These are phyloP conservation scores for Andinoacara biseriatus DNA, from an alignment of 2,113 vertebrate species.

Conservation along the genomic window DNA sequence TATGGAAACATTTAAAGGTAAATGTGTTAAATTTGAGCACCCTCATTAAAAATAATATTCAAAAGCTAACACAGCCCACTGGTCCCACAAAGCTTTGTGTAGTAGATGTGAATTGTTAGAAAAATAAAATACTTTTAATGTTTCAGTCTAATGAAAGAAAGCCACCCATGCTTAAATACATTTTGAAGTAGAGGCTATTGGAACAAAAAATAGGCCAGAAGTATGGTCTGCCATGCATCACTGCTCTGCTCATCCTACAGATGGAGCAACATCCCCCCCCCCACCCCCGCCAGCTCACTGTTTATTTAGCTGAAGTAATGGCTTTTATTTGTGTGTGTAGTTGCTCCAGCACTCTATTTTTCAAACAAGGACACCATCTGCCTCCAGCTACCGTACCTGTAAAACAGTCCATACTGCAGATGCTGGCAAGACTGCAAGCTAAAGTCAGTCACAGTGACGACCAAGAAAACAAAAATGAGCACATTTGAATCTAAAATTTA, in stretches of 20 bases:
- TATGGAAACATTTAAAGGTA: not conserved
- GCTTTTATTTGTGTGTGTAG: constrained; percentile 54
- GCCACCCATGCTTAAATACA: not conserved
- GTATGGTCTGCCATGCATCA: constrained; percentile 31
- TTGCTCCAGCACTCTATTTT: constrained; percentile 36
- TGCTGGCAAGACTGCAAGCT: constrained; percentile 14
- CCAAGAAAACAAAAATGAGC: not conserved
- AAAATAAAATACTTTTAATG: not conserved
- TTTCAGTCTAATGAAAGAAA: not conserved
- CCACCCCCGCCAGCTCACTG: constrained; percentile 12
- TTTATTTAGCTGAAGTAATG: constrained; percentile 70
- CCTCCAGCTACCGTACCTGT: constrained; percentile 44
- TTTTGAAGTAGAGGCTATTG: not conserved
- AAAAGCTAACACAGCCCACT: not conserved
- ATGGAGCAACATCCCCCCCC: constrained; percentile 30
- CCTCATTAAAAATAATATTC: not conserved
- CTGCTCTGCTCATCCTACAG: constrained; percentile 43
- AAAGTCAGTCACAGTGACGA: not conserved
- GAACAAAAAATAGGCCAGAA: constrained; percentile 48
- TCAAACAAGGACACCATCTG: constrained; percentile 63
- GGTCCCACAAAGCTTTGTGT: not conserved
- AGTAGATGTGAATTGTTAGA: not conserved
- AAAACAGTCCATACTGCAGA: constrained; percentile 19
- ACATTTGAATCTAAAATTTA: not conserved
- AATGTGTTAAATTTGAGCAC: not conserved